These are phyloP conservation scores for Carettochelys insculpta DNA, from an alignment of 2,113 vertebrate genomes.

Conservation along the genomic window DNA sequence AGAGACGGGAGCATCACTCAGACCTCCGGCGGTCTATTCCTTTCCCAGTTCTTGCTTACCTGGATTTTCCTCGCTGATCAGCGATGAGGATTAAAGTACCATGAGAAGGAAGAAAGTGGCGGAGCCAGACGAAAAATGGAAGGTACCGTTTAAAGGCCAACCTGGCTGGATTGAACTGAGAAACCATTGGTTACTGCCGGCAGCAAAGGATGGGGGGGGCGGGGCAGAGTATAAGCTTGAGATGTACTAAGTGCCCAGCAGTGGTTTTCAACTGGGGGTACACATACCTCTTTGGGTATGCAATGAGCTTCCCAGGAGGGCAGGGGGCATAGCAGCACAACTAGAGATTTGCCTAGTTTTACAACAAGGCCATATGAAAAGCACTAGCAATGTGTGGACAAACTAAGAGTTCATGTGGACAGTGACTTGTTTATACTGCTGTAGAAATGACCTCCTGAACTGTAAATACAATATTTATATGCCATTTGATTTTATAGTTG, in stretches of 20 bases:
- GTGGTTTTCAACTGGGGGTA: too few relatives aligned
- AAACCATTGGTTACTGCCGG: background rate
- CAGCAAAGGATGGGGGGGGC: background rate
- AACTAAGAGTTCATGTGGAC: too few relatives aligned
- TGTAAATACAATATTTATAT: too few relatives aligned
- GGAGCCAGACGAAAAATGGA: background rate
- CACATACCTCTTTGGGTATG: too few relatives aligned
- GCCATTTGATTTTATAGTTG: too few relatives aligned
- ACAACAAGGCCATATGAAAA: too few relatives aligned
- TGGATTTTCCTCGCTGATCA: background rate
- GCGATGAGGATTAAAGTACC: background rate
- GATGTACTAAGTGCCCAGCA: background rate
- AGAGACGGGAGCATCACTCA: background rate
- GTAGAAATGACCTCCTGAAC: too few relatives aligned
- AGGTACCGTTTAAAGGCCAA: background rate
- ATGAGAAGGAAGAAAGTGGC: background rate
- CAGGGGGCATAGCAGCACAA: too few relatives aligned
- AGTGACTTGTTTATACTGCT: too few relatives aligned
- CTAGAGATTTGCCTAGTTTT: too few relatives aligned
- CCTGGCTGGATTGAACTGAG: background rate
- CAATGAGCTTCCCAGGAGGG: too few relatives aligned
- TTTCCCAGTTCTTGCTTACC: background rate
- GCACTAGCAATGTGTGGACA: too few relatives aligned
- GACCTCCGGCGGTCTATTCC: background rate
- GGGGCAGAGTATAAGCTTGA: background rate